phyloP scores from a whole-genome alignment of 2,888 invertebrate genomes.

The Melanostoma scalare region DNA sequence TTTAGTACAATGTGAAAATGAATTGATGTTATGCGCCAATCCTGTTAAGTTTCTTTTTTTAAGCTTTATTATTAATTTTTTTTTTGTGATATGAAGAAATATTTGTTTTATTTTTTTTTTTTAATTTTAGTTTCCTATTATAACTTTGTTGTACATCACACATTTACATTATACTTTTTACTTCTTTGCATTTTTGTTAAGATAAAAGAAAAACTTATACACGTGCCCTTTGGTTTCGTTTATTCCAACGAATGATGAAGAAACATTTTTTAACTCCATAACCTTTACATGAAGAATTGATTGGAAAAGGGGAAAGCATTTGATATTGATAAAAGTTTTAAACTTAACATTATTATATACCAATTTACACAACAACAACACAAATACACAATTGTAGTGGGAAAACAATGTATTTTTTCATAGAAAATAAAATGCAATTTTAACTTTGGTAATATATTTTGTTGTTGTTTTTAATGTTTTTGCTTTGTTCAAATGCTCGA shows the following conservation, averaged over 20 bases:
- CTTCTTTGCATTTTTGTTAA: background rate
- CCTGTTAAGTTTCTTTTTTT: constrained; percentile 62
- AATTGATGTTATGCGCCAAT: constrained; percentile 51
- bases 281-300: constrained; percentile 22
- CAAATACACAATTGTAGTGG: constrained; percentile 54
- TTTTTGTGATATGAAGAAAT: constrained; percentile 58
- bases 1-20: constrained; percentile 67
- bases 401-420: constrained; percentile 65
- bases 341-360: constrained; percentile 58
- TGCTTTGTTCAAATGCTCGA: too few species aligned
- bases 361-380: constrained; percentile 65
- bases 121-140: constrained; percentile 12
- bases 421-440: constrained; percentile 71
- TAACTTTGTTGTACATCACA: constrained; percentile 16
- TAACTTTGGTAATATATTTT: constrained; percentile 59
- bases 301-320: constrained; percentile 21
- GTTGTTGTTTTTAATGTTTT: background rate
- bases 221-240: constrained; percentile 46
- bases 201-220: background rate
- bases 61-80: constrained; percentile 31
- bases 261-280: constrained; percentile 32
- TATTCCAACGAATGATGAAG: constrained; percentile 47
- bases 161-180: constrained; percentile 12
- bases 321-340: constrained; percentile 61
- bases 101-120: constrained; percentile 26